Conservation (phyloP, 2,113 vertebrate genomes). For the Saccopteryx leptura region DNA sequence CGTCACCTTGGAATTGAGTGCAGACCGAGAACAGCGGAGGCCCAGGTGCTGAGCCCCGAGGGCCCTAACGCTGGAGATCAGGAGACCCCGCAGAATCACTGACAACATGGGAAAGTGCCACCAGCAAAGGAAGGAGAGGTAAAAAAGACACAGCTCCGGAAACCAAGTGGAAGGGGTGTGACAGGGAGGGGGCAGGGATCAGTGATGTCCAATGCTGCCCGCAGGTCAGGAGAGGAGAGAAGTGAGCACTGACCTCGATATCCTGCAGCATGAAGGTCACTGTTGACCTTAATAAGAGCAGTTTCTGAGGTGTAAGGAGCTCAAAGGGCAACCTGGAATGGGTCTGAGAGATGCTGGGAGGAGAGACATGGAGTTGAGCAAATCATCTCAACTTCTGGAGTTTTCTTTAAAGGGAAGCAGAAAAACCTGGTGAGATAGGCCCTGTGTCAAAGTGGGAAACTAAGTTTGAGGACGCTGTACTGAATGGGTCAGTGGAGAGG, state of each 20-base stretch:
- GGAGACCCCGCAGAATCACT: not conserved
- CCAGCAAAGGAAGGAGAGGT: not conserved
- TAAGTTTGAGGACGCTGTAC: not conserved
- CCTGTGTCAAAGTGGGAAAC: not conserved
- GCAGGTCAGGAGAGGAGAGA: not conserved
- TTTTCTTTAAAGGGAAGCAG: not conserved
- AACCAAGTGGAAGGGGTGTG: not conserved
- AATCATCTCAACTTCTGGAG: not conserved
- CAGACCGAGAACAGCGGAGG: not conserved
- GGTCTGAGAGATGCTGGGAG: not conserved
- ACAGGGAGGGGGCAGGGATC: not conserved
- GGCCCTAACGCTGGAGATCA: not conserved
- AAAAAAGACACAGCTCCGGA: not conserved
- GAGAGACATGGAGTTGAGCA: not conserved
- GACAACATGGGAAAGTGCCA: not conserved
- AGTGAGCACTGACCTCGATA: not conserved
- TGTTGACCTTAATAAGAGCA: not conserved
- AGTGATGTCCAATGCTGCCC: not conserved
- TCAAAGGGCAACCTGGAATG: not conserved
- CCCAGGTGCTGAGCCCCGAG: not conserved
- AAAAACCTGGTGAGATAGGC: not conserved
- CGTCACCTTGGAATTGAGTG: not conserved
- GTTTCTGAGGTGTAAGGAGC: not conserved
- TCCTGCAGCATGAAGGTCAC: not conserved
- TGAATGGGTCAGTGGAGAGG: not conserved